Evolutionary conservation across 2,113 vertebrate genomes (phyloP).

Genomic region (Cebus imitator): DNA sequence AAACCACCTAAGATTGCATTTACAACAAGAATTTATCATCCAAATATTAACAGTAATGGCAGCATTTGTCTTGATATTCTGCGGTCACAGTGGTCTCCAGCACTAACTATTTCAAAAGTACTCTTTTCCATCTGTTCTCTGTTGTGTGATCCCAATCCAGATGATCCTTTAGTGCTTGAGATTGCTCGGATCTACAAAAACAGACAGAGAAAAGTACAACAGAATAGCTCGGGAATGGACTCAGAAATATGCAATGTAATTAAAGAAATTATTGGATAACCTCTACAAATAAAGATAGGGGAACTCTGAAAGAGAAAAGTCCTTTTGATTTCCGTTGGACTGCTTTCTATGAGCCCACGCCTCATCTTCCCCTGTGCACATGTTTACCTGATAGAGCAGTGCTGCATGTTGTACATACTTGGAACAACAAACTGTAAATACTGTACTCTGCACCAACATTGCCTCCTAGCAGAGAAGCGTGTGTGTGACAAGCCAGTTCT

Average conservation of each 20-base stretch:
- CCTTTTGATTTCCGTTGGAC: constrained; percentile 99
- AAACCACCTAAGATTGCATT: constrained; percentile 99
- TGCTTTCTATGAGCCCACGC: constrained; percentile 98
- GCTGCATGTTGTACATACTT: constrained; percentile 92
- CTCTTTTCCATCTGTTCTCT: too few species aligned
- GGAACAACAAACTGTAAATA: constrained; percentile 90
- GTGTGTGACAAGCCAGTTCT: constrained; percentile 89
- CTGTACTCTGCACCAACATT: constrained; percentile 89
- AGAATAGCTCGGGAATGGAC: constrained; percentile 99
- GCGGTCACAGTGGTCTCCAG: constrained; percentile 99
- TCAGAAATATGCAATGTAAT: constrained; percentile 99
- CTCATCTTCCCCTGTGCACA: constrained; percentile 90
- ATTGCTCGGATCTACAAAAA: too few species aligned
- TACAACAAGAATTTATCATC: constrained; percentile 99
- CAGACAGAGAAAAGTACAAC: constrained; percentile 89
- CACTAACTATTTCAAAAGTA: constrained; percentile 98
- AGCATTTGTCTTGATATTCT: constrained; percentile 99
- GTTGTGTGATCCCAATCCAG: too few species aligned
- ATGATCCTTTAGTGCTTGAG: too few species aligned
- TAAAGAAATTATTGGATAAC: constrained; percentile 95
- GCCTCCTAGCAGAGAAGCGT: constrained; percentile 90
- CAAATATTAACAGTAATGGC: constrained; percentile 99
- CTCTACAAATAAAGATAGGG: constrained; percentile 97
- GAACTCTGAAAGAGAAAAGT: constrained; percentile 97
- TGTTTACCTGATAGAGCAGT: constrained; percentile 90